Percentiles rank a stretch among this genome's conserved stretches.
Conservation (phyloP, 2,113 vertebrate species). For the Podilymbus podiceps region DNA sequence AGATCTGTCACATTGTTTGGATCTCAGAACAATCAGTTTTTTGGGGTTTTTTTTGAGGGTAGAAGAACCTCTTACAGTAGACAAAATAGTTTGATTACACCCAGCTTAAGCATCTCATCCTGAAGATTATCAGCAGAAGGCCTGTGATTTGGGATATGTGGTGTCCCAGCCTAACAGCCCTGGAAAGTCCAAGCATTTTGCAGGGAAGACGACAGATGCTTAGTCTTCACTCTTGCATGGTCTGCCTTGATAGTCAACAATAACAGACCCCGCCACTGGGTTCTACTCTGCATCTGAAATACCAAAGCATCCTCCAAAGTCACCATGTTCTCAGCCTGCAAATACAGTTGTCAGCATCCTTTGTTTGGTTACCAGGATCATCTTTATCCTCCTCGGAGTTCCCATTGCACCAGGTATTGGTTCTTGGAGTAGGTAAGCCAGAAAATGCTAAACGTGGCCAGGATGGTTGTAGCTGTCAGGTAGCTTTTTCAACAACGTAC, state of each 20-base stretch:
- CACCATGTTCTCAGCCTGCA: background rate
- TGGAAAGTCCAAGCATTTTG: background rate
- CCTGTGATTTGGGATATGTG: background rate
- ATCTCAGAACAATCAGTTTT: background rate
- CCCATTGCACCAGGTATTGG: background rate
- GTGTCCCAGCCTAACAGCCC: background rate
- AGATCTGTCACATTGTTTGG: background rate
- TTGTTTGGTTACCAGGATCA: background rate
- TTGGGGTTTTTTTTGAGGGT: background rate
- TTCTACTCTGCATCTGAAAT: background rate
- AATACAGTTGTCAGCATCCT: background rate
- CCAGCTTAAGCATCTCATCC: background rate
- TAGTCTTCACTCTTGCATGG: background rate
- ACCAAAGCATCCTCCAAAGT: background rate
- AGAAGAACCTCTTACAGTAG: background rate
- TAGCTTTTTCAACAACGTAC: background rate
- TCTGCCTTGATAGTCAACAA: background rate
- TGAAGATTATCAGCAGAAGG: background rate
- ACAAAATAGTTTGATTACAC: background rate
- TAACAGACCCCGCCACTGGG: background rate
- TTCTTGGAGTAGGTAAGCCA: background rate
- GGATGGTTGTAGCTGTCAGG: background rate
- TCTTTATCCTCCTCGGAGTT: background rate
- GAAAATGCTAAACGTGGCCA: background rate
- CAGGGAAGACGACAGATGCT: background rate